Base-by-base conservation (phyloP, 2,113 vertebrate species). In the Sigmodon hispidus region DNA sequence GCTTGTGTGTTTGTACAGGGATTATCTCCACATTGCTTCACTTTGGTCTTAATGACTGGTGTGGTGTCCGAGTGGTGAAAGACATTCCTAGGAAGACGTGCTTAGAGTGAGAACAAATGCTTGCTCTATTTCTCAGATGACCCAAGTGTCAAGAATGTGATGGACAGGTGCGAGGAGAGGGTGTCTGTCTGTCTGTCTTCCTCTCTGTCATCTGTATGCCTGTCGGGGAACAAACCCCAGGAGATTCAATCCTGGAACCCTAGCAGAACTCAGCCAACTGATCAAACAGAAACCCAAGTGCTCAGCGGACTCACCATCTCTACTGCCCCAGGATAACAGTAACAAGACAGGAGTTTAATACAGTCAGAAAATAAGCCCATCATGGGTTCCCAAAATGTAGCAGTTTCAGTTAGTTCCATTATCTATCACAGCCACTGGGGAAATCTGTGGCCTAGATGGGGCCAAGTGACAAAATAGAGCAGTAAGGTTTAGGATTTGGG, bases 231-330 rank as follows among this genome's bases (percentile, higher is more conserved):
- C 50, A 75, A 97, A 40, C 36, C 72, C 19, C 1, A 26, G 50
- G 36, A 87, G 40, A 87, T n/a, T 80, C 61, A 31, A 22, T 76
- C 79, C 17, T 15, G 36, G 13, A 96, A 76, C 34, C 50, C 65
- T 57, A 7, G 85, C 79, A 75, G 0, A 94, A 52, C n/a, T 86
- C 63, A 69, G 90, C 48, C 90, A 90, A 55, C 61, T 8, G 11
- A 97, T 50, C 96, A 84, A 98, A 96, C 84, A 95, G 89, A 96
- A 97, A 89, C 34, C 90, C 88, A 43, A 95, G 76, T 48, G 61
- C 45, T 93, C 91, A 90, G 73, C 93, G 96, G 85, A 93, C 92
- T 65, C 19, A 69, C 57, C 84, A 57, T 48, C 76, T 94, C 89
- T n/a, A 67, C 55, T 95, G 95, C 84, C 69, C 80, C 93, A 90